Base-by-base conservation (phyloP, 2,888 invertebrate species). In the Petrophora chlorosata region DNA sequence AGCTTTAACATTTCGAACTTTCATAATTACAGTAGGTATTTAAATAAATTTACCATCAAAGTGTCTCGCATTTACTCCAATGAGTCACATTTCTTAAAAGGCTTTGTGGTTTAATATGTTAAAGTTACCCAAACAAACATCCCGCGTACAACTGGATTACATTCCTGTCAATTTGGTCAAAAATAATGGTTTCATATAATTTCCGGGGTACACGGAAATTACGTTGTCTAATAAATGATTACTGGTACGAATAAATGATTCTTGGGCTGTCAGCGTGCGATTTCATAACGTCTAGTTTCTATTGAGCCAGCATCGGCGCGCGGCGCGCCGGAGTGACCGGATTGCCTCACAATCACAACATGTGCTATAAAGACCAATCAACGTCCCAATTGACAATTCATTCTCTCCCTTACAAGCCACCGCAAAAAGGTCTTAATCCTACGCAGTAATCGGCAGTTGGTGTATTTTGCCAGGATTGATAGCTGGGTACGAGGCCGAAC, bases 381-480 rank as follows among this genome's bases (percentile, higher is more conserved):
- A 69, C 67, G 54, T 63, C 54, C 52, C 63, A 63, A 68, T 71
- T 71, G 67, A 74, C 77, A 76, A 73, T 75, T 77, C 67, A 82
- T 82, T 84, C 68, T 81, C 70, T 68, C 68, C 80, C 77, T 79
- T 83, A 82, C 72, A 73, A 56, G 61, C 70, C 61, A 65, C 61
- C 53, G 70, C 80, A 81, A 82, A 83, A 79, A 82, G 82, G 76
- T 79, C 74, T 76, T 78, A 79, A 83, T 85, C 79, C 79, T 63
- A 70, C 67, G 76, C 62, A 70, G 58, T 72, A 65, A 70, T 68
- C 65, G 61, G 53, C 55, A 41, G 61, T 68, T 74, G 61, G 53
- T 69, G 65, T 73, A 65, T 77, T 76, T 76, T 71, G 73, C 66
- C 66, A 70, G 74, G 67, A 73, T 71, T 73, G 69, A 79, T 77